Base-by-base conservation (phyloP, 2,797 vertebrate species). In the Argya squamiceps region DNA sequence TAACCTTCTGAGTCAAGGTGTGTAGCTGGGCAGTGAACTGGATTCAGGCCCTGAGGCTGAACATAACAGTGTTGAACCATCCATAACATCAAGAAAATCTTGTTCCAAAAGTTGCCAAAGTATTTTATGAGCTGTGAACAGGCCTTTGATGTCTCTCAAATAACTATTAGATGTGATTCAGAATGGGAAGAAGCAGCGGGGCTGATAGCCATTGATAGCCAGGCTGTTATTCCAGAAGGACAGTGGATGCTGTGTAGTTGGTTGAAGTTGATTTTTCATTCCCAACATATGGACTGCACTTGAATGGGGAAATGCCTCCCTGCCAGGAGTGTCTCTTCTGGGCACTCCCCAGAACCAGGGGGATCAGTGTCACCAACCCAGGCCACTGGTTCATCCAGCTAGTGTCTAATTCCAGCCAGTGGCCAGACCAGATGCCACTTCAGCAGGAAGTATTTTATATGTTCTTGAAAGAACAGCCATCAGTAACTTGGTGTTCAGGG, bases 181-280 rank as follows among this genome's bases (percentile, higher is more conserved):
- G 70, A 65, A 12, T 11, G 30, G 43, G 46, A 13, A 67, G 46
- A 67, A 75, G 34, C 30, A 78, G 24, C 30, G 47, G 74, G 68
- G 34, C 59, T 52, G 55, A 58, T 11, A 56, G 69, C 50, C 21
- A 8, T 8, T 56, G 44, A 22, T n/a, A n/a, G 78, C 63, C 30
- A 67, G 59, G 41, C 52, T 49, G 1, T 39, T 53, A 8, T 10
- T 69, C 55, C 37, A 13, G 56, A 69, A 55, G 41, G 39, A 3
- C 19, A 49, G 44, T 37, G 77, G 41, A 15, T n/a, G 23, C n/a
- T 1, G 2, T 0, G 0, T 24, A 59, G 9, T 10, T 55, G 88
- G 80, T 64, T 85, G 44, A 83, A 83, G 68, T 6, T 68, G 65
- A 24, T 49, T 84, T 88, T 62, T 75, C 53, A 37, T 70, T 79